phyloP scores from a whole-genome alignment of 1,140 invertebrate genomes.

The Globodera rostochiensis region DNA sequence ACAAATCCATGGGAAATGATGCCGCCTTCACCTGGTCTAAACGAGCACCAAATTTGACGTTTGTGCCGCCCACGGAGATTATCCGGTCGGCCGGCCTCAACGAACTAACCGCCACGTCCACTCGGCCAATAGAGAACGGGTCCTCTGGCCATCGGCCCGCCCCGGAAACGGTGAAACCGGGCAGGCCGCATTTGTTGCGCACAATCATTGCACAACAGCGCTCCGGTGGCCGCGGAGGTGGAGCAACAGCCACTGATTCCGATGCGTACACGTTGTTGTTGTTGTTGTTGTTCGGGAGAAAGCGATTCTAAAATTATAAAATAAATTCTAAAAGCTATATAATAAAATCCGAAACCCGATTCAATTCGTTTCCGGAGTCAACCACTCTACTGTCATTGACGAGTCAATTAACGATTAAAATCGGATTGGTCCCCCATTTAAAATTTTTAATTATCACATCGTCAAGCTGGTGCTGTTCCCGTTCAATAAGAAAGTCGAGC shows the following conservation, averaged over 20 bases:
- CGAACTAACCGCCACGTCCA: conserved; percentile 84
- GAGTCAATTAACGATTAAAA: background rate
- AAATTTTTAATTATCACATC: background rate
- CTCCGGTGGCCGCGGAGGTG: conserved; percentile 21
- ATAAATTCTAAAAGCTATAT: too few relatives aligned
- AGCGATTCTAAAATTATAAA: background rate
- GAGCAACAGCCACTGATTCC: background rate
- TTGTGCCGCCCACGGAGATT: conserved; percentile 85
- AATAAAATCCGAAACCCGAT: too few relatives aligned
- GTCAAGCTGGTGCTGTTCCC: conserved; percentile 2
- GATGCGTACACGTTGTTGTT: background rate
- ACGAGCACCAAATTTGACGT: conserved; percentile 79
- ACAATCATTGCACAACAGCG: conserved; percentile 68
- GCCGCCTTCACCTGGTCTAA: conserved; percentile 79
- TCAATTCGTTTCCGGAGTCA: too few relatives aligned
- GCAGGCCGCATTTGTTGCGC: conserved; percentile 27
- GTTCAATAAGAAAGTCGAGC: conserved; percentile 39
- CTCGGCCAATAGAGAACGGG: conserved; percentile 58
- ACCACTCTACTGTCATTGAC: background rate
- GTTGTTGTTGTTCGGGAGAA: background rate
- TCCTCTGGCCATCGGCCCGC: conserved; percentile 68
- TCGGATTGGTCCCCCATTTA: too few relatives aligned
- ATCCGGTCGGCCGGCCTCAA: conserved; percentile 91
- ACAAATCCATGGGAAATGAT: too few relatives aligned
- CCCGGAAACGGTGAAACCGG: conserved; percentile 68